Conservation (phyloP, 2,113 vertebrate species). For the Gnathonemus echidnorhynchus region DNA sequence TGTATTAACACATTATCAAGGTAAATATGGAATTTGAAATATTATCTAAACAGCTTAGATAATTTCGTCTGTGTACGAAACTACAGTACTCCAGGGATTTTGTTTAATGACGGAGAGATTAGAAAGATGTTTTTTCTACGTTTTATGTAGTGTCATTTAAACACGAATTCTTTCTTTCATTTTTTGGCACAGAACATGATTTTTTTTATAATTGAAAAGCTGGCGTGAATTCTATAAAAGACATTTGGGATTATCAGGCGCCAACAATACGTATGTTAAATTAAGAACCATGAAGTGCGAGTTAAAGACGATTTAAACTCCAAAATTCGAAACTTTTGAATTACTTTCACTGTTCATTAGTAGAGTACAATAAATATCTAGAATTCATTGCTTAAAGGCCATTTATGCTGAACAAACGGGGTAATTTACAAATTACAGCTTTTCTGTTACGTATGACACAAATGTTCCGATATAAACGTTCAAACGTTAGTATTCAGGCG, state of each 20-base stretch:
- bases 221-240: not conserved
- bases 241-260: not conserved
- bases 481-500: not conserved
- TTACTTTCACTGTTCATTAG: not conserved
- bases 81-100: not conserved
- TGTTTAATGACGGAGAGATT: not conserved
- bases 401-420: not conserved
- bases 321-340: not conserved
- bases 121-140: not conserved
- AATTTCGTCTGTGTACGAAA: not conserved
- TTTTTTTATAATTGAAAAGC: not conserved
- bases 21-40: not conserved
- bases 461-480: not conserved
- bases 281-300: not conserved
- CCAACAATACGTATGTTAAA: not conserved
- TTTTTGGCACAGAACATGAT: not conserved
- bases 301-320: not conserved
- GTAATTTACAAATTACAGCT: not conserved
- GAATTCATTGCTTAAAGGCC: not conserved
- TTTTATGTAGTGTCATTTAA: not conserved
- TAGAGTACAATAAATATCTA: not conserved
- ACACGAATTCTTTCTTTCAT: not conserved
- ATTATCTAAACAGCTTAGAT: not conserved
- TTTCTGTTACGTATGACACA: not conserved
- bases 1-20: not conserved